These are phyloP conservation scores for Lanistes nyassanus DNA, from an alignment of 1,140 invertebrate species.

Conservation along the genomic window DNA sequence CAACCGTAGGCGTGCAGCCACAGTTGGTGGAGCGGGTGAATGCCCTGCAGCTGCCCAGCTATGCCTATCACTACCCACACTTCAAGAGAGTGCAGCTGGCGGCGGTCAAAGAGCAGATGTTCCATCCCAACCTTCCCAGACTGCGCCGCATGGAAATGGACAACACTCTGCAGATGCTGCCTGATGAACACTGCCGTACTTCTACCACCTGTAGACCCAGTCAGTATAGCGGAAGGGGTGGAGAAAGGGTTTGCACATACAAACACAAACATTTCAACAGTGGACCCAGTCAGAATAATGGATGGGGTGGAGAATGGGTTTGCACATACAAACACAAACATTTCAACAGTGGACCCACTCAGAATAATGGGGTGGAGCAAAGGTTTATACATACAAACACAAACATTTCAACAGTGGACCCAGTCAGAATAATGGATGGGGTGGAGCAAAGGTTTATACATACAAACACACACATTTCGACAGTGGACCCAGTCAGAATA, in stretches of 20 bases:
- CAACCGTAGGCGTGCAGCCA: conserved; percentile 55
- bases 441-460: background rate
- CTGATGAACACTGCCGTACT: conserved; percentile 63
- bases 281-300: background rate
- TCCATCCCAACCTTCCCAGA: conserved; percentile 61
- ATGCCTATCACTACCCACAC: conserved; percentile 59
- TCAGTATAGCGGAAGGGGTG: conserved; percentile 25
- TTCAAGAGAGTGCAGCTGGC: conserved; percentile 58
- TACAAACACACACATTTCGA: background rate
- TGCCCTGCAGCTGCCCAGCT: conserved; percentile 58
- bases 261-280: background rate
- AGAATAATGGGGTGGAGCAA: background rate
- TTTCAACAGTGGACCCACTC: background rate
- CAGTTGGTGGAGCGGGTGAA: conserved; percentile 40
- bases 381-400: background rate
- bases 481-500: conserved; percentile 53
- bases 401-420: background rate
- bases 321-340: no score
- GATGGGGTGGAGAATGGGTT: no score
- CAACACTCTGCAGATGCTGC: conserved; percentile 60
- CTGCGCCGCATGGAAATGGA: conserved; percentile 66
- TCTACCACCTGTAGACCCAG: conserved; percentile 60
- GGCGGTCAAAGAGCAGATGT: conserved; percentile 61
- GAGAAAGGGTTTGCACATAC: background rate
- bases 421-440: background rate